Percentiles rank a stretch among this genome's conserved stretches.
Evolutionary conservation across 2,113 vertebrate species (phyloP).

Genomic region (Ptilorrhoa leucosticta): DNA sequence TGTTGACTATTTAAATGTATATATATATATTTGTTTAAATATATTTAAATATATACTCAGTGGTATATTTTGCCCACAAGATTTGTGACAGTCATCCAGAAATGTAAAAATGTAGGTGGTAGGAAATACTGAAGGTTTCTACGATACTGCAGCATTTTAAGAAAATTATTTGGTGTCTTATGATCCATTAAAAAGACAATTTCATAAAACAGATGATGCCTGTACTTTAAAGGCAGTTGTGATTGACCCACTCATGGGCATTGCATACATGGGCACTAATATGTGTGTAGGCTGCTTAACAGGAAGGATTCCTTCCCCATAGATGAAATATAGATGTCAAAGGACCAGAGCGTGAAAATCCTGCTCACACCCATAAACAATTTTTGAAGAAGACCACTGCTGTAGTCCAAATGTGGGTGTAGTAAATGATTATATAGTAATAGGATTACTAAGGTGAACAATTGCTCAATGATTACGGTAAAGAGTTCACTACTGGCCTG

Average conservation of each 20-base stretch:
- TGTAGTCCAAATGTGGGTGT: not conserved
- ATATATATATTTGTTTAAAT: not conserved
- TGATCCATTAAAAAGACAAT: not conserved
- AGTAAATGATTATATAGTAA: slow-evolving; percentile 2
- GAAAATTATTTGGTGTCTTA: not conserved
- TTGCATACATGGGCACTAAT: not conserved
- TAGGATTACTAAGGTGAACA: slow-evolving; percentile 45
- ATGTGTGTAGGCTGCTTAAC: not conserved
- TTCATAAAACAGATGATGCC: not conserved
- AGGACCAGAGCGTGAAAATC: not conserved
- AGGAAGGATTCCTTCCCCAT: not conserved
- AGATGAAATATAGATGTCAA: slow-evolving; percentile 11
- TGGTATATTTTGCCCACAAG: not conserved
- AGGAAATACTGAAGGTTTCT: not conserved
- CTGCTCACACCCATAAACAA: not conserved
- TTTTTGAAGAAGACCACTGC: not conserved
- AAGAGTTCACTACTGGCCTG: not conserved
- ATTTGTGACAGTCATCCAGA: not conserved
- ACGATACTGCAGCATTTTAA: not conserved
- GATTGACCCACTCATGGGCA: not conserved
- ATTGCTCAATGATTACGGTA: not conserved
- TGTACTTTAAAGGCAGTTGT: not conserved
- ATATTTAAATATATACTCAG: not conserved
- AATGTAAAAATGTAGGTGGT: not conserved
- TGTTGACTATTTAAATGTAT: not conserved